Percentiles rank a stretch among this genome's conserved stretches.
These are phyloP conservation scores for Deladenus siricidicola DNA, from an alignment of 2,888 invertebrate genomes.

Conservation along the genomic window DNA sequence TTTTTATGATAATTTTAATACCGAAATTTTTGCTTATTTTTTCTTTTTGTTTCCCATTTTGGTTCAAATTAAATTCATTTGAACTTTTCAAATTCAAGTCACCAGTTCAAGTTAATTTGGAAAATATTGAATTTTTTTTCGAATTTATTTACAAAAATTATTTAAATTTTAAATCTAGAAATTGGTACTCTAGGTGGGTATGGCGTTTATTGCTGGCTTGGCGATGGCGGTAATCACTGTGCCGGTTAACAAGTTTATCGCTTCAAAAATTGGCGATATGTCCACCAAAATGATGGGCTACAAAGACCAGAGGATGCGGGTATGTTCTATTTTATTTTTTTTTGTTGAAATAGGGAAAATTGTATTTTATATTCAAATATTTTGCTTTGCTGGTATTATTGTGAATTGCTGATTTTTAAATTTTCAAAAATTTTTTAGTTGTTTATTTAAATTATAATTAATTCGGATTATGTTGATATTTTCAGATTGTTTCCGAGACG, in stretches of 20 bases:
- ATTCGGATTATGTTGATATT: background rate
- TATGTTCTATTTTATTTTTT: conserved; percentile 27
- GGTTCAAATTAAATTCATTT: too few relatives aligned
- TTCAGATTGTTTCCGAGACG: conserved; percentile 70
- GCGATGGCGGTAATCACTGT: conserved; percentile 76
- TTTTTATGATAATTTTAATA: conserved; percentile 1
- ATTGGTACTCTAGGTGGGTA: conserved; percentile 67
- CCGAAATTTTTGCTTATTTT: background rate
- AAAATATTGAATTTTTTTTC: background rate
- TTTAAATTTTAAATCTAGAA: too few relatives aligned
- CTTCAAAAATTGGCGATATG: conserved; percentile 74
- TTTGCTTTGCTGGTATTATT: too few relatives aligned
- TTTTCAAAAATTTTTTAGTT: background rate
- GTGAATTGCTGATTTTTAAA: too few relatives aligned
- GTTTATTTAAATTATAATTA: background rate
- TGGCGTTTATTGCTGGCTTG: conserved; percentile 82
- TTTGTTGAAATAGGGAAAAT: too few relatives aligned
- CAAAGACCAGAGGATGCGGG: conserved; percentile 75
- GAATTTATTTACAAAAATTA: too few relatives aligned
- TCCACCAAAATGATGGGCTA: conserved; percentile 79
- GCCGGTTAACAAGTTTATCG: conserved; percentile 82
- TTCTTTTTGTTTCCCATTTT: too few relatives aligned
- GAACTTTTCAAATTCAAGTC: too few relatives aligned
- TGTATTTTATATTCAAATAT: too few relatives aligned
- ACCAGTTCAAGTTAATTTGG: too few relatives aligned